Evolutionary conservation across 92 coral and sea anemone genomes (phyloP).

Genomic region (Pocillopora meandrina): DNA sequence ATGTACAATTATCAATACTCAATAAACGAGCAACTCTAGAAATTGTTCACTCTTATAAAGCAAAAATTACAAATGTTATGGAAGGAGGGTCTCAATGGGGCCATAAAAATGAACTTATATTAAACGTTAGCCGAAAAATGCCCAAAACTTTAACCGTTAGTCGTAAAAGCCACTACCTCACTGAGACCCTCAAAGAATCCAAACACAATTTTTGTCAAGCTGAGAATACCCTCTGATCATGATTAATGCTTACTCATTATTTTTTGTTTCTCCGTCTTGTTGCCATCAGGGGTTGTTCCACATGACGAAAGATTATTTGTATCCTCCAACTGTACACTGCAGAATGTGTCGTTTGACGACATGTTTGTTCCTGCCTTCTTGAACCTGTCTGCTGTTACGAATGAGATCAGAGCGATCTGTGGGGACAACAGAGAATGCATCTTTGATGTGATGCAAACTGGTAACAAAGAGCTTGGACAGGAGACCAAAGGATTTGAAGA

Average conservation of each 20-base stretch:
- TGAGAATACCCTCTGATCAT: not conserved
- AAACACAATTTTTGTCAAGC: not conserved
- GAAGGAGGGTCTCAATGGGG: too few species aligned
- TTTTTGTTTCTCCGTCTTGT: not conserved
- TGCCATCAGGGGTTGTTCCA: conserved; percentile 60
- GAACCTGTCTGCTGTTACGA: conserved; percentile 21
- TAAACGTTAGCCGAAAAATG: too few species aligned
- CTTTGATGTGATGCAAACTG: conserved; percentile 61
- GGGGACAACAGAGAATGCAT: conserved; percentile 58
- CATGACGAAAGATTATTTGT: conserved; percentile 63
- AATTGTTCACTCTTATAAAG: too few species aligned
- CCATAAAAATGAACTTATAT: too few species aligned
- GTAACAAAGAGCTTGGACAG: conserved; percentile 50
- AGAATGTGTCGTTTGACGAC: conserved; percentile 64
- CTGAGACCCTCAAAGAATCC: too few species aligned
- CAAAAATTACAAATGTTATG: too few species aligned
- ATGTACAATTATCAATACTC: too few species aligned
- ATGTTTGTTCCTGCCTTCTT: conserved; percentile 61
- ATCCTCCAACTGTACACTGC: conserved; percentile 46
- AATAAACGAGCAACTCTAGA: too few species aligned
- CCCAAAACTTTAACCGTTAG: too few species aligned
- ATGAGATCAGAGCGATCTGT: conserved; percentile 28
- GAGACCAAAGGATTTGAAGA: conserved; percentile 50
- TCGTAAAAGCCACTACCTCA: too few species aligned
- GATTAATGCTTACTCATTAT: not conserved